Conservation (phyloP, 2,797 vertebrate species). For the Gouania willdenowi region DNA sequence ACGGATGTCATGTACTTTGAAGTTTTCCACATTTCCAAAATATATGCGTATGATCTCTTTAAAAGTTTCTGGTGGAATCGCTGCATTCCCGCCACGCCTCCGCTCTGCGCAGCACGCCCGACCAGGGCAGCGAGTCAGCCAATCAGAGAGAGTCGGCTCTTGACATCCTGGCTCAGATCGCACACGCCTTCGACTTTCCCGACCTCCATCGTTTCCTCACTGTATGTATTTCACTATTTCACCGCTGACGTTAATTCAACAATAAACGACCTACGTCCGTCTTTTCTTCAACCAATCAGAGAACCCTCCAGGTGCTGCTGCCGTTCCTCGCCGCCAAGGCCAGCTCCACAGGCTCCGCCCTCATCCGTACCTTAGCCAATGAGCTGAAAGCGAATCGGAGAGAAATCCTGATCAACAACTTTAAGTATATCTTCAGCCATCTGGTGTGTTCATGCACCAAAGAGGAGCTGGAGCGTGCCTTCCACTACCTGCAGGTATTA, state of each 20-base stretch:
- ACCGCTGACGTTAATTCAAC: too few relatives aligned
- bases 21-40: too few relatives aligned
- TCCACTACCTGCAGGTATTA: conserved; percentile 93
- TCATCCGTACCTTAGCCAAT: conserved; percentile 92
- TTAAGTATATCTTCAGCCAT: conserved; percentile 98
- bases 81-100: conserved; percentile 87
- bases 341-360: conserved; percentile 85
- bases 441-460: conserved; percentile 97
- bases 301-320: conserved; percentile 91
- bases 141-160: conserved; percentile 89
- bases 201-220: conserved; percentile 94
- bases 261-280: too few relatives aligned
- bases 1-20: too few relatives aligned
- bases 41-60: too few relatives aligned
- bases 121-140: conserved; percentile 82
- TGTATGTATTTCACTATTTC: conserved; percentile 65
- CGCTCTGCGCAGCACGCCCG: conserved; percentile 75
- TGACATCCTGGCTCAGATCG: conserved; percentile 91
- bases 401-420: conserved; percentile 97
- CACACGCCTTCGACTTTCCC: conserved; percentile 96
- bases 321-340: conserved; percentile 96
- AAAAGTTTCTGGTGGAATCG: conserved; percentile 93
- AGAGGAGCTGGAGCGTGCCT: conserved; percentile 89
- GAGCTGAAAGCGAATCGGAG: conserved; percentile 92
- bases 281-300: conserved; percentile 61